These are phyloP conservation scores for Falco columbarius DNA, from an alignment of 2,797 vertebrate species.

Conservation along the genomic window DNA sequence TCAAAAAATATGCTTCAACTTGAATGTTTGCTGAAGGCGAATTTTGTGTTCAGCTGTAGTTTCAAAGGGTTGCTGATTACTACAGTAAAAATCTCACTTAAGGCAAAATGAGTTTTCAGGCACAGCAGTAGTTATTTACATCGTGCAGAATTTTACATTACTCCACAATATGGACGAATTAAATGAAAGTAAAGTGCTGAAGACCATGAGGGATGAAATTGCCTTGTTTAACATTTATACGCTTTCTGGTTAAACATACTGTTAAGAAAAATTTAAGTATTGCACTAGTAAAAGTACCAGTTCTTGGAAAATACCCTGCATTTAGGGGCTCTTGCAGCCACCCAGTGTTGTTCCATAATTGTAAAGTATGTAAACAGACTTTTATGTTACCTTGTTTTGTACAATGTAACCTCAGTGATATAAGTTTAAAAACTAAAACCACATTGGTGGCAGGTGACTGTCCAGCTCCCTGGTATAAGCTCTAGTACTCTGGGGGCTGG, in stretches of 20 bases:
- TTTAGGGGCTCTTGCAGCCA: background rate
- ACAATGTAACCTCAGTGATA: background rate
- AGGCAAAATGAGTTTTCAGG: slow-evolving; percentile 38
- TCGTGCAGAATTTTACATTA: background rate
- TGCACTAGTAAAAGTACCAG: background rate
- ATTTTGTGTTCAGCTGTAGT: background rate
- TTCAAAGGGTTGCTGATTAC: slow-evolving; percentile 6
- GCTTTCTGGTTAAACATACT: background rate
- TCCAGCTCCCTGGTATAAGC: background rate
- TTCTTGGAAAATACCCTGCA: background rate
- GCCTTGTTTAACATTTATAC: background rate
- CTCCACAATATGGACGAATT: background rate
- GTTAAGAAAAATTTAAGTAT: background rate
- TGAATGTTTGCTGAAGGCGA: slow-evolving; percentile 27
- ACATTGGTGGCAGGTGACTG: background rate
- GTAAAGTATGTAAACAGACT: background rate
- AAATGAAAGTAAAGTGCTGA: background rate
- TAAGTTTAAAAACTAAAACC: background rate
- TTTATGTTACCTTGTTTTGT: background rate
- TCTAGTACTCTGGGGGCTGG: background rate
- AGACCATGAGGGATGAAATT: background rate
- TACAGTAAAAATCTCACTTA: slow-evolving; percentile 17
- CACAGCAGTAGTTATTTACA: background rate
- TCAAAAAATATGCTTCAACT: slow-evolving; percentile 4
- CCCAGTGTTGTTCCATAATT: background rate